Base-by-base conservation (phyloP, 2,113 vertebrate genomes). In the Istiophorus platypterus region DNA sequence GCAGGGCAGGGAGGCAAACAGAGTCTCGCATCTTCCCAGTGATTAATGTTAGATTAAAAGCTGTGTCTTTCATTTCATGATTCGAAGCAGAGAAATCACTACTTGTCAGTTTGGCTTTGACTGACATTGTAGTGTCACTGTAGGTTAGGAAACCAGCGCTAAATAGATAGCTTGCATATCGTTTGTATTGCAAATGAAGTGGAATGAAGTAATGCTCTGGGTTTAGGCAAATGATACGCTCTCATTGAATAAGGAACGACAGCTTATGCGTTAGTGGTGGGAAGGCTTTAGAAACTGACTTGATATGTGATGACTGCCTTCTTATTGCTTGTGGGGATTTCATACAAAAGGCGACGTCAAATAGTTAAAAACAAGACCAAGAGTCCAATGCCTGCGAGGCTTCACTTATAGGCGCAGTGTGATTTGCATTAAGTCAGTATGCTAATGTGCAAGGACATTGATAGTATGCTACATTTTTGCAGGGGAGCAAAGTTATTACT, bases 131-230 rank as follows among this genome's bases (percentile, higher is more conserved):
- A 7, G 8, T 42, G 58, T 52, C 77, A 34, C n/a, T 24, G 39
- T 24, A 49, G 69, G 17, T 58, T 26, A 42, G 63, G 3, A 14
- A 22, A 31, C 39, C 4, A 15, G 26, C n/a, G 56, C 26, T 41
- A 11, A 70, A 56, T 26, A 45, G 58, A 72, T 5, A 9, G 9
- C 31, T 82, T 76, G 69, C 69, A 81, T 76, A 41, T 42, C 6
- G 67, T 79, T 84, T 87, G 74, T 45, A 6, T 87, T 81, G 67
- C 82, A 83, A 79, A 79, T 39, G 27, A 58, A 61, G 58, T 76
- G 49, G 62, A 47, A 18, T 59, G 68, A 74, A 70, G 71, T 67
- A 31, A 77, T 62, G 37, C 29, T 56, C 4, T 15, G 11, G 17
- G 15, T 52, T 45, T n/a, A 71, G 41, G 18, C 52, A 72, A 76